Percentiles rank a stretch among this genome's conserved stretches.
Evolutionary conservation across 2,797 vertebrate species (phyloP).

Genomic region (Ceyx erithaca): DNA sequence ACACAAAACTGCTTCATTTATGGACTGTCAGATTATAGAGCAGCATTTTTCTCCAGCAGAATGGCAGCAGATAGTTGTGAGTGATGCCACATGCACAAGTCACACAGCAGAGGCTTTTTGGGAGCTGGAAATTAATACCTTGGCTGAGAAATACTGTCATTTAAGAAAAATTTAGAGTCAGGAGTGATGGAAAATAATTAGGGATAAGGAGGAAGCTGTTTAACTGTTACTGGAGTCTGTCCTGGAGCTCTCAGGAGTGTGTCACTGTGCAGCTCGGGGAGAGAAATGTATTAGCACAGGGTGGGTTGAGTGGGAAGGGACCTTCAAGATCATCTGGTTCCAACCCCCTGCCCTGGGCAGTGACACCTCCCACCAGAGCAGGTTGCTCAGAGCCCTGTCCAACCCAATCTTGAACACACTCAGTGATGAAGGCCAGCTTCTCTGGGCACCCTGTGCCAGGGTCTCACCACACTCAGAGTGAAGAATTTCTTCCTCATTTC

Average conservation of each 20-base stretch:
- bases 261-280: fast-evolving
- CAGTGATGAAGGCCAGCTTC: too few species aligned
- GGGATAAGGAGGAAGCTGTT: neutral
- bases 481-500: neutral
- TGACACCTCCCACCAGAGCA: neutral
- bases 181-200: neutral
- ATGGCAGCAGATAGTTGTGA: neutral
- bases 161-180: neutral
- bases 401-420: too few species aligned
- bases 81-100: neutral
- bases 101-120: neutral
- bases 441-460: neutral
- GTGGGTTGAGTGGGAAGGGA: neutral
- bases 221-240: too few species aligned
- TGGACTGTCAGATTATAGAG: neutral
- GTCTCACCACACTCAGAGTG: neutral
- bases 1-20: neutral
- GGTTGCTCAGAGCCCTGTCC: neutral
- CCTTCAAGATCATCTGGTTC: neutral
- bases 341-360: neutral
- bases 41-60: neutral
- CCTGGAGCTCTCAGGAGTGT: fast-evolving
- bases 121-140: neutral
- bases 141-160: neutral
- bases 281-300: fast-evolving